These are phyloP conservation scores for zebrafish (Danio rerio) DNA, from an alignment of 2,113 vertebrate genomes.

Conservation along the genomic window GRCz12tu NC_133192.1:25711501-25712000, in stretches of 20 bases:
- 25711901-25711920: no score
- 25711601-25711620: slow-evolving; percentile 63
- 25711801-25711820: slow-evolving; percentile 55
- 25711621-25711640: slow-evolving; percentile 62
- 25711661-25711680: slow-evolving; percentile 59
- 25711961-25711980: no score
- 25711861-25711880: background rate
- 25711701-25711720: slow-evolving; percentile 64
- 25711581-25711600: slow-evolving; percentile 61
- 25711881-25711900: slow-evolving; percentile 8
- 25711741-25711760: slow-evolving; percentile 16
- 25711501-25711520: slow-evolving; percentile 76
- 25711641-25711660: slow-evolving; percentile 64
- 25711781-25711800: slow-evolving; percentile 59
- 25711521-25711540: slow-evolving; percentile 68
- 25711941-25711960: no score
- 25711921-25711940: no score
- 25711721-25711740: slow-evolving; percentile 58
- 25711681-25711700: slow-evolving; percentile 68
- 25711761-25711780: slow-evolving; percentile 64
- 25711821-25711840: slow-evolving; percentile 62
- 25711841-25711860: slow-evolving; percentile 43
- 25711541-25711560: slow-evolving; percentile 43
- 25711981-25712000: no score
- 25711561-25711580: slow-evolving; percentile 48